phyloP scores from a whole-genome alignment of 1,140 invertebrate genomes.

The Tetramorium simillimum region DNA sequence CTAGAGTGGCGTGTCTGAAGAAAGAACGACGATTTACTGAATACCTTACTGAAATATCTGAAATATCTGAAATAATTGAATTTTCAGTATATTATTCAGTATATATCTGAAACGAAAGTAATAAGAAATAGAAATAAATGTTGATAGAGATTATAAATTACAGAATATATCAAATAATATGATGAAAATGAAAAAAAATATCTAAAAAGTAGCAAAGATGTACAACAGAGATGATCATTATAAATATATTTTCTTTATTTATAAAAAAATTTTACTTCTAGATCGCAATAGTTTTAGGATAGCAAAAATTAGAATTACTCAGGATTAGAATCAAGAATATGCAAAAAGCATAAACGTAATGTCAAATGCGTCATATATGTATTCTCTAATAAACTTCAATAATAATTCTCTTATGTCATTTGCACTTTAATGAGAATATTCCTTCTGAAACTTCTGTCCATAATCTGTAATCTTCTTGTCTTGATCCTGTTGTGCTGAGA shows the following conservation, averaged over 20 bases:
- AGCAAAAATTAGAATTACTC: neutral
- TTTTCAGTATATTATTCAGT: neutral
- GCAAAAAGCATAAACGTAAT: neutral
- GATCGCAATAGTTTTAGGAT: neutral
- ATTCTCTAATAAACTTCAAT: neutral
- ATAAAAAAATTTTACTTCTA: neutral
- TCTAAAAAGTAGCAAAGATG: neutral
- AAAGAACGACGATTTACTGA: neutral
- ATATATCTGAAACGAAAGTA: neutral
- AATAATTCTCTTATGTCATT: neutral
- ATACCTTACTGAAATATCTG: neutral
- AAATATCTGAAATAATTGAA: neutral
- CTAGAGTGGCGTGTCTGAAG: neutral
- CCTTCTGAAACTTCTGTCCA: neutral
- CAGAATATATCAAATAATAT: neutral
- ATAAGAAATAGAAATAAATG: neutral
- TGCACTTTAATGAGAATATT: constrained; percentile 13
- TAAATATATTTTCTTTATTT: neutral
- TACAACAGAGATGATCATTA: neutral
- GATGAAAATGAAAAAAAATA: constrained; percentile 19
- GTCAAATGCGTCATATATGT: neutral
- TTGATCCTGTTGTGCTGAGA: neutral
- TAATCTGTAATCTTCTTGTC: neutral
- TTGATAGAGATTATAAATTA: neutral
- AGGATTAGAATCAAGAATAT: neutral